Evolutionary conservation across 2,797 vertebrate genomes (phyloP), one percentile per base, ranked within the genome.

Genomic region (Leptatherina wallacei): DNA sequence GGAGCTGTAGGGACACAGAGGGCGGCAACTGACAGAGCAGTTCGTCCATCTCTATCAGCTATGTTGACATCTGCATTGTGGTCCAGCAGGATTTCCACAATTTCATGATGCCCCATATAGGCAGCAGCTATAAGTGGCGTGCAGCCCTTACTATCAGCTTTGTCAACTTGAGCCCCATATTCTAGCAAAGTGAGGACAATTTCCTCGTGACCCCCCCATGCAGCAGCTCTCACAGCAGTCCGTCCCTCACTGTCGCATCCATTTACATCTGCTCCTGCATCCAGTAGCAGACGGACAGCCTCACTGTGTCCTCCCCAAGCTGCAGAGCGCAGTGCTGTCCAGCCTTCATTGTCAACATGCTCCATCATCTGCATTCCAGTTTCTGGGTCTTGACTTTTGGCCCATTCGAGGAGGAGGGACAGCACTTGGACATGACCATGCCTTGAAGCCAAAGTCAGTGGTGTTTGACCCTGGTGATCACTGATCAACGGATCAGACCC

Each of bases 201-300:
- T 71, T 94, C 94, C 61, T 95, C 92, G 20, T 96, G 95, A 2
- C 96, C 94, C 0, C 94, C 95, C 96, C 96, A 96, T 0, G 95
- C 94, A 0, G 96, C 96, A 12, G 95, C 96, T 75, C 96, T 88
- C 47, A 96, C 89, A 4, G 94, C 95, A 1, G 95, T 96, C 7
- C 95, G 91, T 0, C 94, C 94, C n/a, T 95, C 94, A 0, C 76
- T 49, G 22, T 96, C 96, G 0, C 92, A 92, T 10, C 93, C 89
- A 11, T 96, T 93, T 61, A 96, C 95, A 5, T 94, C 90, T 6
- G 95, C 94, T 2, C 94, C 94, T 0, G 93, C 91, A 10, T 93
- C 90, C 63, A 96, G 86, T 49, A 96, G 84, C 14, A 94, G 81
- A 0, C 75, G 80, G 4, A 96, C 94, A 0, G 90, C 93, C 61